These are phyloP conservation scores for Sycophila sp. DNA, from an alignment of 1,140 invertebrate genomes.

Conservation along the genomic window DNA sequence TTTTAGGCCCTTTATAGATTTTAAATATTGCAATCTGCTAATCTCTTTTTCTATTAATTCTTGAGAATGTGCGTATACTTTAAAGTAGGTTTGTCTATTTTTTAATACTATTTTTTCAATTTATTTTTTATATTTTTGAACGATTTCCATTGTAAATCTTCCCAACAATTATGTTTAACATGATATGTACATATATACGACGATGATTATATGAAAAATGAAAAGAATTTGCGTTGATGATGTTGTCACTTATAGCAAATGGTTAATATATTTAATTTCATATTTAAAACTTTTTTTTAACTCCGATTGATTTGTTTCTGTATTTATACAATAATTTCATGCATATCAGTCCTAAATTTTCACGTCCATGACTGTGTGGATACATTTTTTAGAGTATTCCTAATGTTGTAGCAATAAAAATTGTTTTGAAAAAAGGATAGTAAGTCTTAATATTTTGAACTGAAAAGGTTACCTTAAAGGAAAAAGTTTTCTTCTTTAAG, in stretches of 20 bases:
- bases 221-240: background rate
- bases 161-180: background rate
- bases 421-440: background rate
- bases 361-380: slow-evolving; percentile 52
- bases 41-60: background rate
- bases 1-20: too few relatives aligned
- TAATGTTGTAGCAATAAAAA: slow-evolving; percentile 4
- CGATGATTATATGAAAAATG: background rate
- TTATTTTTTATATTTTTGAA: background rate
- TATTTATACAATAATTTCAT: background rate
- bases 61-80: background rate
- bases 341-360: background rate
- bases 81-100: background rate
- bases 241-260: background rate
- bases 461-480: too few relatives aligned
- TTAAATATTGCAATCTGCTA: too few relatives aligned
- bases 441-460: background rate
- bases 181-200: background rate
- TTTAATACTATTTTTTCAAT: background rate
- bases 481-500: background rate
- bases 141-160: slow-evolving; percentile 15
- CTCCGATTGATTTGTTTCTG: too few relatives aligned
- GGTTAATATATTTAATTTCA: too few relatives aligned
- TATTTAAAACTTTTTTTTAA: too few relatives aligned
- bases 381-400: slow-evolving; percentile 49